Percentiles rank a stretch among this genome's conserved stretches.
These are phyloP conservation scores for Orius laevigatus DNA, from an alignment of 1,140 invertebrate species.

Conservation along the genomic window DNA sequence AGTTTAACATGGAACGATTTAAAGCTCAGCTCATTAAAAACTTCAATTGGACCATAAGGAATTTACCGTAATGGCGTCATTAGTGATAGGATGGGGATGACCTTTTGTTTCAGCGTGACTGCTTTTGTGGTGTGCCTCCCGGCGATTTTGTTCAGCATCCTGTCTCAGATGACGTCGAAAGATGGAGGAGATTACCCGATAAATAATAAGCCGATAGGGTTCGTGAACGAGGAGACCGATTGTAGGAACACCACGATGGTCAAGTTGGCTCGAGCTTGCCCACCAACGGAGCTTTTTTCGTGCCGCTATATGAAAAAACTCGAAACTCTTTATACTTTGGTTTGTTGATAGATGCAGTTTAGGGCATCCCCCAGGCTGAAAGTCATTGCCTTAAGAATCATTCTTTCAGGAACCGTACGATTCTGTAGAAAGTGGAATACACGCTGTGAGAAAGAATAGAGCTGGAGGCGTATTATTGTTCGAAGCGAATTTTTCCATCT, in stretches of 20 bases:
- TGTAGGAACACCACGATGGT: conserved; percentile 5
- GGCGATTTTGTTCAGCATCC: conserved; percentile 37
- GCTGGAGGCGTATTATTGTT: conserved; percentile 77
- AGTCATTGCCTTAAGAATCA: no score
- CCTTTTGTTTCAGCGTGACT: conserved; percentile 27
- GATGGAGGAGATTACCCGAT: conserved; percentile 7
- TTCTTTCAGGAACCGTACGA: conserved; percentile 16
- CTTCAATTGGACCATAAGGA: conserved; percentile 72
- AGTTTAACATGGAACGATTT: conserved; percentile 26
- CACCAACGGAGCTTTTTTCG: not conserved
- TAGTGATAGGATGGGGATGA: no score
- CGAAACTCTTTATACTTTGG: conserved; percentile 1
- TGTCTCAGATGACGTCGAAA: conserved; percentile 35
- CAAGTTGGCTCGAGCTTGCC: not conserved
- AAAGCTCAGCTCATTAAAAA: conserved; percentile 80
- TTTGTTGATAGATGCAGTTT: not conserved
- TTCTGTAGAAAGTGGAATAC: conserved; percentile 35
- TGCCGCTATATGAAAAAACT: conserved; percentile 10
- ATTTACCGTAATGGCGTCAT: conserved; percentile 49
- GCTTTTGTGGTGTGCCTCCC: conserved; percentile 40
- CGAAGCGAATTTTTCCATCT: conserved; percentile 68
- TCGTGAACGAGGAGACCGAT: conserved; percentile 7
- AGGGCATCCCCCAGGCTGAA: not conserved
- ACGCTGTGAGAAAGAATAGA: conserved; percentile 52
- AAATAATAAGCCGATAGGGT: conserved; percentile 1